Conservation (phyloP, 2,888 invertebrate species). For the Tipula unca region DNA sequence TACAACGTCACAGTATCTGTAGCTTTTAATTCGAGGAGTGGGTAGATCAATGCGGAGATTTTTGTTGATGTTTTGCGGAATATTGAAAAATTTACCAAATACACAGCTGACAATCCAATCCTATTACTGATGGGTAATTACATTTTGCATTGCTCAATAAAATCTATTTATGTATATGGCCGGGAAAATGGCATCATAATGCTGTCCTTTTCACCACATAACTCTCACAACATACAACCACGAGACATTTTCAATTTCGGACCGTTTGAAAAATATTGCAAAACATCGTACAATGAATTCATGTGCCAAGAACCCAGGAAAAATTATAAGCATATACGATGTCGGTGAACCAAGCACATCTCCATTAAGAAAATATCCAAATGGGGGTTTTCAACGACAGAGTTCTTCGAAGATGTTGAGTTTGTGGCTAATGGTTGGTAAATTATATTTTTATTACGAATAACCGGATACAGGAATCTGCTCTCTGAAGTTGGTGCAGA, state of each 20-base stretch:
- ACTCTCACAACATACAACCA: neutral
- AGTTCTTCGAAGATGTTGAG: no score
- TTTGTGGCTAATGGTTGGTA: no score
- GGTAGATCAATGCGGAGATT: neutral
- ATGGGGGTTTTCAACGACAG: no score
- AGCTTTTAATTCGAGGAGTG: no score
- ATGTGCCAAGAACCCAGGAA: neutral
- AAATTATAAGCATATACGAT: neutral
- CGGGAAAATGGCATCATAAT: neutral
- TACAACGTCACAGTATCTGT: no score
- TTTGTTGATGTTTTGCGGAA: neutral
- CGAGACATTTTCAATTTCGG: neutral
- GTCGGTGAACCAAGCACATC: neutral
- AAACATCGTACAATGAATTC: neutral
- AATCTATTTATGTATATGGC: neutral
- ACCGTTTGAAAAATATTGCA: neutral
- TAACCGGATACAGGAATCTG: no score
- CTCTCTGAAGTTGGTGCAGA: no score
- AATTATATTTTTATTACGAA: no score
- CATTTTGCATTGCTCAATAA: neutral
- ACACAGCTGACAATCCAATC: neutral
- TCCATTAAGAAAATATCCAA: neutral
- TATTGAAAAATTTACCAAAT: neutral
- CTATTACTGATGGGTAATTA: neutral
- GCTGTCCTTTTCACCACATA: neutral